These are phyloP conservation scores for Prosopocoilus inquinatus DNA, from an alignment of 2,888 invertebrate genomes.

Conservation along the genomic window DNA sequence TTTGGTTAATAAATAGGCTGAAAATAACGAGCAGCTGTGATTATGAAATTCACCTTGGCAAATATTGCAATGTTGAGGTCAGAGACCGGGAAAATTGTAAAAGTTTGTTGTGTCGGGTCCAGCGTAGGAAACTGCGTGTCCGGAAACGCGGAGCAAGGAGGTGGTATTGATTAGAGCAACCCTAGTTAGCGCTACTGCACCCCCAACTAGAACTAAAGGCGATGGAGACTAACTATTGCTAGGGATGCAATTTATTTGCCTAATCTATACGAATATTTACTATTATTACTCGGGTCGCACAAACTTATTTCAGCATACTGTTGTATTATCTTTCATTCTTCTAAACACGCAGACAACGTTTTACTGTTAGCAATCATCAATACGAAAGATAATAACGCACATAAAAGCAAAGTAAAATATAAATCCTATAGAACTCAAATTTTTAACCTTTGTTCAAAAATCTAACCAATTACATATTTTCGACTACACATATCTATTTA, in stretches of 20 bases:
- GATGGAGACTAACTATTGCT: constrained; percentile 23
- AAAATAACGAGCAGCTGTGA: neutral
- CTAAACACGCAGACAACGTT: no score
- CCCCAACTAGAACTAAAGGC: constrained; percentile 29
- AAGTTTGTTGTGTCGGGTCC: constrained; percentile 40
- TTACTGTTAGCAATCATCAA: no score
- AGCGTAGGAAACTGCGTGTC: constrained; percentile 42
- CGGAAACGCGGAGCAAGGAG: constrained; percentile 33
- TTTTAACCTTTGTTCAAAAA: no score
- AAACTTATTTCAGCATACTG: neutral
- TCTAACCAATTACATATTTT: no score
- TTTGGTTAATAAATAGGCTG: neutral
- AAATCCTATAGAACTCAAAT: no score
- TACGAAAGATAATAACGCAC: no score
- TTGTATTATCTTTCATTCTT: no score
- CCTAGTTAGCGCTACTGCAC: constrained; percentile 49
- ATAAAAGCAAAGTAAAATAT: no score
- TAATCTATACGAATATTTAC: constrained; percentile 22
- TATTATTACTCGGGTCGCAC: constrained; percentile 7
- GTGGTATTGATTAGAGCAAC: constrained; percentile 52
- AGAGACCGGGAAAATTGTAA: constrained; percentile 22
- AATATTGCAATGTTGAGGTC: constrained; percentile 15
- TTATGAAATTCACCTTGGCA: no score
- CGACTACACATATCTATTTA: no score
- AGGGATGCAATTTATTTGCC: constrained; percentile 20